Evolutionary conservation across 2,888 invertebrate genomes (phyloP).

Genomic region (Drosophila mulleri): DNA sequence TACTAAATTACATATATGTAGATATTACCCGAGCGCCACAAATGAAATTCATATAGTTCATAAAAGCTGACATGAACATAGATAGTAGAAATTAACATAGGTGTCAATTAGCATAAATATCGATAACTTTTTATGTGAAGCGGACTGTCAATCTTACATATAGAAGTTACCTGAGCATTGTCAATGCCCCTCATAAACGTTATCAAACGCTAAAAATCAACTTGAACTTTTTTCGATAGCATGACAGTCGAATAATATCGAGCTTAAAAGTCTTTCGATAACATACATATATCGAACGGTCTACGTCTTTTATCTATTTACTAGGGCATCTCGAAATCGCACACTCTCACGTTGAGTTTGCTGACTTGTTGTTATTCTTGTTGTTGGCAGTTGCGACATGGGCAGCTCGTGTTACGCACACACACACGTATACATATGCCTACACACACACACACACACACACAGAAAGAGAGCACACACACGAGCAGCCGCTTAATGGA

Average conservation of each 20-base stretch:
- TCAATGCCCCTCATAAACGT: no score
- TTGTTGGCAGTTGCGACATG: slow-evolving; percentile 64
- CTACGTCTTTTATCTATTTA: no score
- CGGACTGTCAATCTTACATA: no score
- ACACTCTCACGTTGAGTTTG: background rate
- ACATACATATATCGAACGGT: no score
- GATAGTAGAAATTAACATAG: no score
- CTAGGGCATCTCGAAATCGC: background rate
- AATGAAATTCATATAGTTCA: no score
- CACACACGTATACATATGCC: slow-evolving; percentile 15
- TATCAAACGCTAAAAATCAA: background rate
- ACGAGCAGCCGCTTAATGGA: slow-evolving; percentile 72
- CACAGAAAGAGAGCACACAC: slow-evolving; percentile 31
- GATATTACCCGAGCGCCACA: no score
- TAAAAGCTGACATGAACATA: no score
- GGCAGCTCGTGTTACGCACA: slow-evolving; percentile 66
- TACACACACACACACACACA: slow-evolving; percentile 8
- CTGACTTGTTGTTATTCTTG: slow-evolving; percentile 35
- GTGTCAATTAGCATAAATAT: no score
- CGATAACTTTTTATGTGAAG: no score
- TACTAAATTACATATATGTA: no score
- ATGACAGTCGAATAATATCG: background rate
- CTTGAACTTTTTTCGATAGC: background rate
- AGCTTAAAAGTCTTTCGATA: background rate
- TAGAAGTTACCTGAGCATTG: background rate